These are phyloP conservation scores for Yoshiicerus persimilis DNA, from an alignment of 1,140 invertebrate species.

Conservation along the genomic window DNA sequence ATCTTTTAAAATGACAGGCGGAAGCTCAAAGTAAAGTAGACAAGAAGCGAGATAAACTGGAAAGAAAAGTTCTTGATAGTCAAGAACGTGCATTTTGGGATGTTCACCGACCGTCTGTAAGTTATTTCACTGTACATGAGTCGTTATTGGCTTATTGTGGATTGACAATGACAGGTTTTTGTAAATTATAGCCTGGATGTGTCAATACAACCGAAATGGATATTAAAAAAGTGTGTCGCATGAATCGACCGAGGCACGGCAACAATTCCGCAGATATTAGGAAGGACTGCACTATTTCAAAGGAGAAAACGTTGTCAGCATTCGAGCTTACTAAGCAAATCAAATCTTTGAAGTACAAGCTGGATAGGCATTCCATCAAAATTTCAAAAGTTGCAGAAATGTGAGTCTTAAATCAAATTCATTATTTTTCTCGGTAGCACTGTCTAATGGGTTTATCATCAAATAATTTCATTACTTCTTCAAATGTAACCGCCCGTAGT, in stretches of 20 bases:
- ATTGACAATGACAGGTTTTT: neutral
- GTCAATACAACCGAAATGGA: constrained; percentile 98
- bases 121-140: constrained; percentile 10
- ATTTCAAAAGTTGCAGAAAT: constrained; percentile 96
- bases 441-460: too few species aligned
- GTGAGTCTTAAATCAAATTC: constrained; percentile 63
- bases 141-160: neutral
- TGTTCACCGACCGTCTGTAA: constrained; percentile 94
- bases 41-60: constrained; percentile 97
- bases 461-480: neutral
- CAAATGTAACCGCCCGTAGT: neutral
- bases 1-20: constrained; percentile 55
- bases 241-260: constrained; percentile 63
- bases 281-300: constrained; percentile 1
- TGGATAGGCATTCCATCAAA: constrained; percentile 89
- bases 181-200: constrained; percentile 80
- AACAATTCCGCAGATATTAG: constrained; percentile 18
- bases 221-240: constrained; percentile 92
- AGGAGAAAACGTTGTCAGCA: constrained; percentile 51
- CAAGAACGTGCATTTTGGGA: constrained; percentile 99
- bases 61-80: constrained; percentile 96
- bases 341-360: constrained; percentile 68
- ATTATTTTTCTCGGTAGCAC: neutral
- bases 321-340: constrained; percentile 66
- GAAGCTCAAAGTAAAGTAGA: constrained; percentile 88